Base-by-base conservation (phyloP, 2,113 vertebrate genomes). In the Gobius niger region DNA sequence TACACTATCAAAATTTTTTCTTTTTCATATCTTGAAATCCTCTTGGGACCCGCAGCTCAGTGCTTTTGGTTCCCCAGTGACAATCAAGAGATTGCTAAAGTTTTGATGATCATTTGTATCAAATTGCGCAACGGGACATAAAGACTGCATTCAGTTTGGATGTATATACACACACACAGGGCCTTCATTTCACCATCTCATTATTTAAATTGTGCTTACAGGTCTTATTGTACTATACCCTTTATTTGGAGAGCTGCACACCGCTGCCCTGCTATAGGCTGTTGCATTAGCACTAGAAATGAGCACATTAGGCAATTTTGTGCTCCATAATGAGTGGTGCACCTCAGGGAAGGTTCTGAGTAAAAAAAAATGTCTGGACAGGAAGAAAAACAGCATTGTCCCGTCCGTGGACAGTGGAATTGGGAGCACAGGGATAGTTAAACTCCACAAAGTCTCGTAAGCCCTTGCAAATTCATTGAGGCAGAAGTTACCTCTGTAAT, bases 201-300 rank as follows among this genome's bases (percentile, higher is more conserved):
- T 92, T 90, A 87, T 82, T 85, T 90, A 87, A 85, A 87, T 88
- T 91, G 84, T 90, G 90, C 88, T 92, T 91, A 90, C 88, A 88
- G 91, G 88, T 90, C 87, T 86, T 72, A 86, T 87, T 82, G 85
- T 81, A 77, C 81, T 78, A 69, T 80, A 76, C 81, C 69, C 66
- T 66, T 85, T 68, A 85, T 84, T 85, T 41, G 52, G 84, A 88
- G 85, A 87, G 76, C 83, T 65, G 54, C 51, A 65, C 75, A 49
- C 83, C 16, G 73, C 82, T 82, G 85, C 86, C 86, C 83, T 82
- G 85, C 74, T 78, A 24, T 24, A 73, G 85, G 76, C 83, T 80
- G 85, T 83, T 85, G 83, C 80, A 82, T 90, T 90, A 88, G 84
- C 86, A 85, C 77, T 51, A 77, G 85, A 90, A 91, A 90, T 86